Evolutionary conservation across 2,888 invertebrate species (phyloP), one percentile per base, ranked within the genome.

Genomic region (Heteromyza rotundicornis): DNA sequence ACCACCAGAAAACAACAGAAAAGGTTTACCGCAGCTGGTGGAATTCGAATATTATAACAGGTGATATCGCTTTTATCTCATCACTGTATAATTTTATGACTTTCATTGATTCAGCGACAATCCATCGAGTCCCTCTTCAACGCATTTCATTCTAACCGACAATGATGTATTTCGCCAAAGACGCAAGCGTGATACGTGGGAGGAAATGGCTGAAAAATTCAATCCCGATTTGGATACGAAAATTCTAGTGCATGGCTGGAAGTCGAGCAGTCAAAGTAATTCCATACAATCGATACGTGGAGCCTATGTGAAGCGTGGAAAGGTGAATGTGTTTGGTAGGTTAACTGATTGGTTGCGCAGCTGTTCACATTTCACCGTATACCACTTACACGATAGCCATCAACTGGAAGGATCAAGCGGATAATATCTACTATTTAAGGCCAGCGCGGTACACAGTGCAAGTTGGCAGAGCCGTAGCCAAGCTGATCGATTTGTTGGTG

Each of bases 161-260:
- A 68, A 74, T 20, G 53, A 71, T 32, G 68, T 78, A 24, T 51
- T 62, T 35, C 65, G 52, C 7, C 61, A 19, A 3, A 77, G 81
- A 5, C 69, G 69, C 3, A 80, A 80, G 57, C 76, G 82, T 1
- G 82, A 81, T 58, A 79, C 78, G 12, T 81, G 80, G 79, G 72
- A 75, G 20, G 80, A 80, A 63, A 74, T 82, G 74, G 74, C 78
- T 0, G 76, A 73, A 24, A 79, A 80, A 57, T 82, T 82, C 16
- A 75, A 83, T 63, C 76, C 80, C 0, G 68, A 74, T 1, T 63
- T 81, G 61, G 80, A 81, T 52, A 83, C 82, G 1, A 82, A 83
- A 60, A 80, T 82, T n/a, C 68, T 83, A 1, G 82, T 82, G 0
- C 82, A 82, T 40, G 82, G 82, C 27, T 82, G 83, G 82, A 82